Percentiles rank a stretch among this genome's conserved stretches.
Evolutionary conservation across 2,888 invertebrate genomes (phyloP).

Genomic region (Ectemnius cavifrons): DNA sequence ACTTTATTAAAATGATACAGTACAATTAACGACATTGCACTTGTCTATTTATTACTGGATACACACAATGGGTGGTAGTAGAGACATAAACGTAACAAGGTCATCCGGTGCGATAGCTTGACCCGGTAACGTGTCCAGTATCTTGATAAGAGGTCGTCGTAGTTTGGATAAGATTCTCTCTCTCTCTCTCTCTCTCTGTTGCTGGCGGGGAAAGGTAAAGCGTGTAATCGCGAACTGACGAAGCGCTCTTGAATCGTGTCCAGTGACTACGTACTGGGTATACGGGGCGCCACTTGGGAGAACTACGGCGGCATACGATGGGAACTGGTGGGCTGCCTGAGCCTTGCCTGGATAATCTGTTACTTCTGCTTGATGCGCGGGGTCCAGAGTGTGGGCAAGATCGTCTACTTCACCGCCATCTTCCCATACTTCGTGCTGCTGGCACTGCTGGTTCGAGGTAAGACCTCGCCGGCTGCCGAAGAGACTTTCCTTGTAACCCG

Average conservation of each 20-base stretch:
- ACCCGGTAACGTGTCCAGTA: neutral
- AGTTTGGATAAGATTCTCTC: constrained; percentile 19
- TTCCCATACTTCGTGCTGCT: constrained; percentile 87
- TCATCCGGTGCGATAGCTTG: neutral
- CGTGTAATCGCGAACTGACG: constrained; percentile 52
- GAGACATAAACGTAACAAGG: constrained; percentile 4
- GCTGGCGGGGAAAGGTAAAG: constrained; percentile 44
- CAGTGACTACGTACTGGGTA: constrained; percentile 88
- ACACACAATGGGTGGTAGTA: constrained; percentile 8
- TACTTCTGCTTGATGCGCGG: constrained; percentile 93
- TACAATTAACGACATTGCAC: no score
- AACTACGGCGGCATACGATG: constrained; percentile 88
- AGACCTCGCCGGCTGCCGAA: constrained; percentile 27
- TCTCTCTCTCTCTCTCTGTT: neutral
- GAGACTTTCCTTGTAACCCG: constrained; percentile 28
- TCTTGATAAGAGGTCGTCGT: neutral
- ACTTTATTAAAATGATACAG: no score
- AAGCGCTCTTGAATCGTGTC: constrained; percentile 52
- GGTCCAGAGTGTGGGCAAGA: constrained; percentile 94
- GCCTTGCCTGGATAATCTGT: constrained; percentile 89
- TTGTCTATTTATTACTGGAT: neutral
- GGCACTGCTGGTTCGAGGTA: constrained; percentile 79
- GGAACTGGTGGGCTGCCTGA: constrained; percentile 89
- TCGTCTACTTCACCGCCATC: constrained; percentile 86
- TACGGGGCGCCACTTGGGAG: constrained; percentile 86